Conservation (phyloP, 2,888 invertebrate genomes). For the Aphodius granarius region DNA sequence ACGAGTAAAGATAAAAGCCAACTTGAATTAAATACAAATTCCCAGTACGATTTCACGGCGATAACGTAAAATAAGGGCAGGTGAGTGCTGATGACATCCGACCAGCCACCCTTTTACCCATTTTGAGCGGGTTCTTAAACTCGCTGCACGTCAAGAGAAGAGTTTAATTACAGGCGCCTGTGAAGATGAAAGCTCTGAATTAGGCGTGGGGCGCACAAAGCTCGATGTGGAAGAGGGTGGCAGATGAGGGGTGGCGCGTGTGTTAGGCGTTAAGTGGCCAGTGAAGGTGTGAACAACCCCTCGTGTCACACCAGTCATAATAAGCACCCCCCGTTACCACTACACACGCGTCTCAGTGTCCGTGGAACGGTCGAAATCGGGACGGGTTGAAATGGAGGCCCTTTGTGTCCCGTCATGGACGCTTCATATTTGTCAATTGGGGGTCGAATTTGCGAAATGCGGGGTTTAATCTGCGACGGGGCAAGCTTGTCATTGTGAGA, state of each 20-base stretch:
- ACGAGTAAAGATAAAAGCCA: background rate
- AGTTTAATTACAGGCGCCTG: background rate
- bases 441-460: background rate
- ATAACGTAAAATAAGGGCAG: background rate
- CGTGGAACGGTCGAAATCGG: background rate
- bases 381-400: background rate
- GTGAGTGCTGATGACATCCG: background rate
- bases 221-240: background rate
- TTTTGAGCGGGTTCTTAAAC: background rate
- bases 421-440: background rate
- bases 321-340: background rate
- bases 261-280: constrained; percentile 9
- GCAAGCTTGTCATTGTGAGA: background rate
- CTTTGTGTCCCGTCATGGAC: background rate
- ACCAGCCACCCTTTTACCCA: background rate
- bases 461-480: background rate
- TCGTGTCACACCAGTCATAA: constrained; percentile 14
- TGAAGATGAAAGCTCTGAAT: background rate
- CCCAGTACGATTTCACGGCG: background rate
- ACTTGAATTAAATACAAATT: background rate
- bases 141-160: background rate
- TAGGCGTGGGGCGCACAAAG: constrained; percentile 5
- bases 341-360: background rate
- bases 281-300: constrained; percentile 14
- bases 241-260: background rate